phyloP scores from a whole-genome alignment of 2,797 vertebrate species.

The Antrozous pallidus region DNA sequence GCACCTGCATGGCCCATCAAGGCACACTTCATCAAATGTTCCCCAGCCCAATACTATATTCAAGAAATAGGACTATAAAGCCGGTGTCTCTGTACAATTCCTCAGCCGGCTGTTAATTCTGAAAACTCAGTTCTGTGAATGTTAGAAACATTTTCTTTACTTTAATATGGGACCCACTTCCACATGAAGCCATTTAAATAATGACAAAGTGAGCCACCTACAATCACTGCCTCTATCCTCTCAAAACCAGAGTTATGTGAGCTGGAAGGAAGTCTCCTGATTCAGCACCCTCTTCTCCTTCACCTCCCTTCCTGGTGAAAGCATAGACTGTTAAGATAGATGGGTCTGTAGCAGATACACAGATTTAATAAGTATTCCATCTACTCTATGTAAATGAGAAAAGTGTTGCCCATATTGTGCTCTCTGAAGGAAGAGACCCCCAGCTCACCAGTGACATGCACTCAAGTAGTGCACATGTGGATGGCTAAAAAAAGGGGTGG shows the following conservation, averaged over 20 bases:
- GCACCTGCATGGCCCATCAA: background rate
- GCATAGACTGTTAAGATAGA: background rate
- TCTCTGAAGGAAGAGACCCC: conserved; percentile 49
- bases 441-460: conserved; percentile 21
- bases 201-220: background rate
- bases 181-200: background rate
- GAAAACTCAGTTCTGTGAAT: background rate
- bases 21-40: conserved; percentile 17
- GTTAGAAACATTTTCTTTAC: background rate
- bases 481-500: background rate
- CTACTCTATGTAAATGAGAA: conserved; percentile 48
- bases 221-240: background rate
- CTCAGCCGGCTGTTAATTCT: background rate
- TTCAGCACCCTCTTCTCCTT: background rate
- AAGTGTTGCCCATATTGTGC: conserved; percentile 48
- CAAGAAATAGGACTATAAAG: background rate
- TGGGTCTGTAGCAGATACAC: background rate
- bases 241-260: background rate
- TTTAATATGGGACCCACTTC: background rate
- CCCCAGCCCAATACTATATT: background rate
- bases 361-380: conserved; percentile 43
- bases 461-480: background rate
- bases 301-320: background rate
- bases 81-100: background rate
- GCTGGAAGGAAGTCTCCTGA: background rate